Base-by-base conservation (phyloP, 2,888 invertebrate genomes). In the Lordiphosa fenestrarum region DNA sequence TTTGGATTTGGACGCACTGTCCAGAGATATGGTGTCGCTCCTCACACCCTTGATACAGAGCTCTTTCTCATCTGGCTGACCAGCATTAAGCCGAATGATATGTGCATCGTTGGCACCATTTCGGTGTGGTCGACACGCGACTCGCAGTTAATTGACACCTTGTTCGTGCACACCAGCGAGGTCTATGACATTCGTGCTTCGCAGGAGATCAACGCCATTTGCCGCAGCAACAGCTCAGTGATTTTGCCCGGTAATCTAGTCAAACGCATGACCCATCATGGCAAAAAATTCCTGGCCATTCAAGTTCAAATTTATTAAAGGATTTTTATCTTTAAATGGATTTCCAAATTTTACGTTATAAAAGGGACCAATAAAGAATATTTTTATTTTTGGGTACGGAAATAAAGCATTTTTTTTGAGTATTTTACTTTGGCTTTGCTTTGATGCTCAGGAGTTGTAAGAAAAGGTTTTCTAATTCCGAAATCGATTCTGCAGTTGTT, bases 61-160 rank as follows among this genome's bases (percentile, higher is more conserved):
- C 49, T 81, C 35, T 67, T 83, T 19, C 66, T 89, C 42, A 71
- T 89, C 35, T 88, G 88, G 89, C 48, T 89, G 19, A 84, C 86
- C 1, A 85, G 86, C 35, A 55, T 87, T 19, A 64, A 72, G 6
- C 76, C 86, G 3, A 66, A 71, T 0, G 67, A 84, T 10, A 37
- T 77, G 5, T 69, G 73, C 1, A 53, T 86, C 5, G 69, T 66
- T 6, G 85, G 71, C 13, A 86, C 81, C 39, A 6, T 89, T 7
- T 70, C 84, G 2, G 68, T 86, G 2, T 88, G 87, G 87, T 71
- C 80, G 6, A 68, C 84, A 0, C 38, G 55, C 57, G 49, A 62
- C 47, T 12, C 69, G 51, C 39, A 54, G 13, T 6, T 66, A 54
- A 30, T 81, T 66, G 33, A 69, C 39, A 6, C 78, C 10, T 76